A percentile compares a stretch with the other conserved stretches of the same genome.
phyloP scores from a whole-genome alignment of 2,113 vertebrate genomes.

The Gnathonemus longibarbis region DNA sequence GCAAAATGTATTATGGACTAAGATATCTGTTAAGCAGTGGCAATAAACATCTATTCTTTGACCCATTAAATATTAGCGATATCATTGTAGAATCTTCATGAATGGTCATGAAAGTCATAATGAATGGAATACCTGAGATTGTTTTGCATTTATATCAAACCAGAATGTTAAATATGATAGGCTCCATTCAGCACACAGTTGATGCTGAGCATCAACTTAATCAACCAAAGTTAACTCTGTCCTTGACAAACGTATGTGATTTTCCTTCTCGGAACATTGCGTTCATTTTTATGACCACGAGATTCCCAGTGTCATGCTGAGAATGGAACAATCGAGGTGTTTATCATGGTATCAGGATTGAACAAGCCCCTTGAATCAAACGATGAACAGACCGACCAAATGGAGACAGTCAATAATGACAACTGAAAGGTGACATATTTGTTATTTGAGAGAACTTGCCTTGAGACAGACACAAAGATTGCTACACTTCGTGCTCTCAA shows the following conservation, averaged over 20 bases:
- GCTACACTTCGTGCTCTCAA: neutral
- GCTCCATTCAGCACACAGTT: neutral
- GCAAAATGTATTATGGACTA: neutral
- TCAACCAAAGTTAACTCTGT: neutral
- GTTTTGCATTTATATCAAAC: neutral
- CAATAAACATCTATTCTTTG: neutral
- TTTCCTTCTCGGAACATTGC: neutral
- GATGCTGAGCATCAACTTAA: neutral
- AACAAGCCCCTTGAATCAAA: neutral
- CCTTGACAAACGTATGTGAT: neutral
- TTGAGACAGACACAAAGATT: neutral
- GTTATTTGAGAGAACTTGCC: neutral
- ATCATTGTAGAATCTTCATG: neutral
- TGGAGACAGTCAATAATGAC: neutral
- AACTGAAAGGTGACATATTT: neutral
- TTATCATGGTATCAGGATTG: neutral
- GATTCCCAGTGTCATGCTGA: neutral
- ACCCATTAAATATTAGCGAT: neutral
- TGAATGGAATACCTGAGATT: neutral
- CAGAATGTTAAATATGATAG: neutral
- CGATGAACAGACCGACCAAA: neutral
- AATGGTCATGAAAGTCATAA: neutral
- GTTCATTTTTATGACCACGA: neutral
- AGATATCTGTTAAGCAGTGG: neutral
- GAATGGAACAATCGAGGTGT: neutral